Evolutionary conservation across 2,888 invertebrate species (phyloP).

Genomic region (Caenorhabditis parvicauda): DNA sequence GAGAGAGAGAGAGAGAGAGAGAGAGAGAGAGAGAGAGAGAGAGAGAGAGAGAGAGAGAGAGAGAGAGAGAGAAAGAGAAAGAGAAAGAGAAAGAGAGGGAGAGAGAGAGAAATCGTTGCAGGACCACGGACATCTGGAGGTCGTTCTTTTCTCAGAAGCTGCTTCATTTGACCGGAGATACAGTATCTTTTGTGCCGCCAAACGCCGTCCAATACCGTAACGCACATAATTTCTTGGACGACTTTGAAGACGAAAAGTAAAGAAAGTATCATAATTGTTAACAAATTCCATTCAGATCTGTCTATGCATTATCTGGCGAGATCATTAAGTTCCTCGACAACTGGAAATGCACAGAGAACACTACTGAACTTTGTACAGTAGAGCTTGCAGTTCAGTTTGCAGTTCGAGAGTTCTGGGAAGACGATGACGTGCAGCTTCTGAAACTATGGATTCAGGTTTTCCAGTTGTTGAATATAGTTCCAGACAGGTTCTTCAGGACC

Average conservation of each 20-base stretch:
- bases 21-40: neutral
- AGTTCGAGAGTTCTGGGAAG: constrained; percentile 12
- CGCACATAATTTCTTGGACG: constrained; percentile 34
- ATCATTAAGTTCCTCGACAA: constrained; percentile 22
- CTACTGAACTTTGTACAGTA: constrained; percentile 14
- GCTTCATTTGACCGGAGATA: constrained; percentile 30
- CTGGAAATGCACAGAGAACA: constrained; percentile 20
- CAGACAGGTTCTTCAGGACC: neutral
- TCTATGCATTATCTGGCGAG: constrained; percentile 31
- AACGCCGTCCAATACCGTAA: constrained; percentile 40
- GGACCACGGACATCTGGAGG: constrained; percentile 42
- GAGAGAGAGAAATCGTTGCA: too few species aligned
- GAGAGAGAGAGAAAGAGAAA: constrained; percentile 2
- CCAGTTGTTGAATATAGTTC: neutral
- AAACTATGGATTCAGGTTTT: constrained; percentile 1
- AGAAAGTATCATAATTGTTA: too few species aligned
- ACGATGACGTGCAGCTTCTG: constrained; percentile 13
- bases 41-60: constrained; percentile 1
- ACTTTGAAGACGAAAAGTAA: constrained; percentile 37
- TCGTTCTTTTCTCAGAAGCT: constrained; percentile 37
- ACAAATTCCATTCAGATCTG: too few species aligned
- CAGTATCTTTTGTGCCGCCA: constrained; percentile 32
- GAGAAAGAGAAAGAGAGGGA: constrained; percentile 9
- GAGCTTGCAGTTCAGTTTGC: constrained; percentile 20
- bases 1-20: constrained; percentile 2